phyloP scores from a whole-genome alignment of 92 coral and sea anemone species.

The Palythoa grandis region DNA sequence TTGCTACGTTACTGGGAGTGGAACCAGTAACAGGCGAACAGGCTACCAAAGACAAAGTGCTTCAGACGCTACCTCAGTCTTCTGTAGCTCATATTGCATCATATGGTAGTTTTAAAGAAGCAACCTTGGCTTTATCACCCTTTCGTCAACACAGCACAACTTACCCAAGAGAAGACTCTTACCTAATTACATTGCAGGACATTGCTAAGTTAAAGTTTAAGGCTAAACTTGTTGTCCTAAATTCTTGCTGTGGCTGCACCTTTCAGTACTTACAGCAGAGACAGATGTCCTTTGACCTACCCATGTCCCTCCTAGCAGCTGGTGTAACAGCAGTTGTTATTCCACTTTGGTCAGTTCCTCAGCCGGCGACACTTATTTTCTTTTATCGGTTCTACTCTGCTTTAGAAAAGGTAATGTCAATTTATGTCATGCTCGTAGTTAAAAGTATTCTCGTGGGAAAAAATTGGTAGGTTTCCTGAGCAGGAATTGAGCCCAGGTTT shows the following conservation, averaged over 20 bases:
- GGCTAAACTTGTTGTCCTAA: slow-evolving; percentile 73
- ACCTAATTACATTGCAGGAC: slow-evolving; percentile 65
- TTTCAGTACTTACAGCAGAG: slow-evolving; percentile 72
- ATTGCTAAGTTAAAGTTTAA: slow-evolving; percentile 58
- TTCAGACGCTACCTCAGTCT: slow-evolving; percentile 58
- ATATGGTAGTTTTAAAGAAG: slow-evolving; percentile 76
- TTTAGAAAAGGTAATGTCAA: slow-evolving; percentile 69
- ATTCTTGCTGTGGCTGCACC: slow-evolving; percentile 80
- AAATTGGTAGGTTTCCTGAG: background rate
- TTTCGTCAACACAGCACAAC: slow-evolving; percentile 51
- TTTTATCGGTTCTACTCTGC: slow-evolving; percentile 70
- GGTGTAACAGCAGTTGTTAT: slow-evolving; percentile 72
- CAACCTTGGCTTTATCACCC: slow-evolving; percentile 78
- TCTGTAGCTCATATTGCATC: slow-evolving; percentile 79
- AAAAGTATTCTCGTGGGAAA: too few relatives aligned
- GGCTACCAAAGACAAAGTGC: slow-evolving; percentile 78
- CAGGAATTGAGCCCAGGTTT: background rate
- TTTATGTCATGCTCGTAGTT: too few relatives aligned
- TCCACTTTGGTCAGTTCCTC: slow-evolving; percentile 85
- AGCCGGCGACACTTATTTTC: slow-evolving; percentile 62
- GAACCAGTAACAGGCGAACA: slow-evolving; percentile 72
- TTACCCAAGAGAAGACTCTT: slow-evolving; percentile 70
- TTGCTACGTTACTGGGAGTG: slow-evolving; percentile 78
- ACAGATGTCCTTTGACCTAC: slow-evolving; percentile 59
- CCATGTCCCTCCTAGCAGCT: slow-evolving; percentile 79